Evolutionary conservation across 2,113 vertebrate genomes (phyloP).

Genomic region (Prolemur simus): DNA sequence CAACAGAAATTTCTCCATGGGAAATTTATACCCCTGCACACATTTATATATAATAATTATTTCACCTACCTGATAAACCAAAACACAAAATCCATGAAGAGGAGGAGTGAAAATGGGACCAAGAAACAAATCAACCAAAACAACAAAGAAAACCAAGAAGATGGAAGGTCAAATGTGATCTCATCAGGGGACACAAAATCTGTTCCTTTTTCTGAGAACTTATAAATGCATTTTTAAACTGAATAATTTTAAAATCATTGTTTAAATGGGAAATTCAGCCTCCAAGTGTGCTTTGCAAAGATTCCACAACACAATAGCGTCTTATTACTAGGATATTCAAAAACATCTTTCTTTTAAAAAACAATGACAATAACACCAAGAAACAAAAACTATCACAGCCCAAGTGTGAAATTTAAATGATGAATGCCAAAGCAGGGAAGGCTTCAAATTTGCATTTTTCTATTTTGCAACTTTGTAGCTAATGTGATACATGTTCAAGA

Average conservation of each 20-base stretch:
- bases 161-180: not conserved
- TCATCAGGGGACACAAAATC: not conserved
- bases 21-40: slow-evolving; percentile 39
- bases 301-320: not conserved
- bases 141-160: not conserved
- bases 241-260: not conserved
- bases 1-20: slow-evolving; percentile 44
- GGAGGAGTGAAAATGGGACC: not conserved
- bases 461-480: not conserved
- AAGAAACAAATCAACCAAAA: not conserved
- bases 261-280: not conserved
- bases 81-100: not conserved
- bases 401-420: not conserved
- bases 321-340: not conserved
- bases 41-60: not conserved
- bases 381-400: not conserved
- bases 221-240: not conserved
- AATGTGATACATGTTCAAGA: rapidly evolving
- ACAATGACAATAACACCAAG: not conserved
- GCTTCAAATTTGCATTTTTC: not conserved
- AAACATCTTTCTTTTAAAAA: not conserved
- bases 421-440: rapidly evolving
- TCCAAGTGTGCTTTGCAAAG: not conserved
- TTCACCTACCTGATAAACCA: not conserved
- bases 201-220: not conserved